phyloP scores from a whole-genome alignment of 2,888 invertebrate genomes.

The Tetragonula carbonaria region DNA sequence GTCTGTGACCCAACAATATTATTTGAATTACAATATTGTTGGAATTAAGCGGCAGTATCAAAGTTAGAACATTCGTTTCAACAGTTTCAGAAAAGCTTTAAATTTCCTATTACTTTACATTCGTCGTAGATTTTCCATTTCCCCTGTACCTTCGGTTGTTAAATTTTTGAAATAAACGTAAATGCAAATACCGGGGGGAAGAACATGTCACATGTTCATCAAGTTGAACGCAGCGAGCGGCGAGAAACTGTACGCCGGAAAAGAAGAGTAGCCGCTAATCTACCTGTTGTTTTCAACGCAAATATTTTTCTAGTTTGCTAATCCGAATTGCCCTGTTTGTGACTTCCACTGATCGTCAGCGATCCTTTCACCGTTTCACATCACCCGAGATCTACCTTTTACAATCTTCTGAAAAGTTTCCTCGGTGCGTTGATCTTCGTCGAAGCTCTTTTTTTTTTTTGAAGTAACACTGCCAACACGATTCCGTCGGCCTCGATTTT shows the following conservation, averaged over 20 bases:
- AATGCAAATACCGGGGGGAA: background rate
- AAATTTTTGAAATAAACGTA: too few species aligned
- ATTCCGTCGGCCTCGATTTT: background rate
- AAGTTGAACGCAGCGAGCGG: background rate
- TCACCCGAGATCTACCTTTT: background rate
- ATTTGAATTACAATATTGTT: too few species aligned
- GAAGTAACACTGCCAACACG: too few species aligned
- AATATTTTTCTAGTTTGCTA: slow-evolving; percentile 55
- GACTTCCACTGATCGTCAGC: slow-evolving; percentile 30
- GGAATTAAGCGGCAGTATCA: too few species aligned
- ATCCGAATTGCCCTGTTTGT: slow-evolving; percentile 48
- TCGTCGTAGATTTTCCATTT: too few species aligned
- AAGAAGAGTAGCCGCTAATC: slow-evolving; percentile 42
- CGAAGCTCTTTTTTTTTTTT: background rate
- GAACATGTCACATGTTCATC: background rate
- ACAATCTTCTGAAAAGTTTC: background rate
- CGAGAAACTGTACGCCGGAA: slow-evolving; percentile 30
- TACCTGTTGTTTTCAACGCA: slow-evolving; percentile 55
- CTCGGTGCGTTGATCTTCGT: background rate
- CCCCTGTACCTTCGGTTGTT: too few species aligned
- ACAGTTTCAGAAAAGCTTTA: too few species aligned
- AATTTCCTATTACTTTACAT: too few species aligned
- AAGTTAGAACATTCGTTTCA: too few species aligned
- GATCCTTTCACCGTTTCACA: background rate
- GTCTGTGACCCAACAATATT: too few species aligned